phyloP scores from a whole-genome alignment of 2,113 vertebrate species.

The Takifugu bimaculatus region DNA sequence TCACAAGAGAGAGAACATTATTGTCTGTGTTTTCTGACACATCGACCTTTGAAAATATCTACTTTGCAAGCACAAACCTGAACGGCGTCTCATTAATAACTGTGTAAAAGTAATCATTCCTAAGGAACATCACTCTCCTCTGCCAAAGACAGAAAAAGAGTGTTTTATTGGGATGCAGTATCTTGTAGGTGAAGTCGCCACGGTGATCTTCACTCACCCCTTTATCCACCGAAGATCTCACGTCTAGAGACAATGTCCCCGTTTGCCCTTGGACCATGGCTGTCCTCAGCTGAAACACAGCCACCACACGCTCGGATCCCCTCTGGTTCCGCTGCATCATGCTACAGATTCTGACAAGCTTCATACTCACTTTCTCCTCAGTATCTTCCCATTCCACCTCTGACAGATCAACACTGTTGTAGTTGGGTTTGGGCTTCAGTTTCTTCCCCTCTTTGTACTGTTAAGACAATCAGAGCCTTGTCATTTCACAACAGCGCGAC shows the following conservation, averaged over 20 bases:
- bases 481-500: background rate
- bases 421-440: conserved; percentile 90
- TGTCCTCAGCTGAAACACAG: conserved; percentile 81
- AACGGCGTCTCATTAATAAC: conserved; percentile 92
- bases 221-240: conserved; percentile 88
- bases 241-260: conserved; percentile 84
- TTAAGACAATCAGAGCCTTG: conserved; percentile 11
- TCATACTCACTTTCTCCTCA: conserved; percentile 80
- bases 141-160: conserved; percentile 40
- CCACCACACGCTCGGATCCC: background rate
- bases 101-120: conserved; percentile 94
- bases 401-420: conserved; percentile 92
- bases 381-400: conserved; percentile 94
- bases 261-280: conserved; percentile 94
- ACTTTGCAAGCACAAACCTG: conserved; percentile 75
- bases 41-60: too few relatives aligned
- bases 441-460: conserved; percentile 93
- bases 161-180: too few relatives aligned
- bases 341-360: background rate
- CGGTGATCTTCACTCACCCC: conserved; percentile 78
- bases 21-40: too few relatives aligned
- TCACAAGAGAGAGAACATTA: conserved; percentile 10
- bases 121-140: conserved; percentile 90
- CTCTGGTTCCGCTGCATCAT: background rate
- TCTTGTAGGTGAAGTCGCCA: too few relatives aligned